Evolutionary conservation across 2,888 invertebrate genomes (phyloP).

Genomic region (Phalangium opilio): DNA sequence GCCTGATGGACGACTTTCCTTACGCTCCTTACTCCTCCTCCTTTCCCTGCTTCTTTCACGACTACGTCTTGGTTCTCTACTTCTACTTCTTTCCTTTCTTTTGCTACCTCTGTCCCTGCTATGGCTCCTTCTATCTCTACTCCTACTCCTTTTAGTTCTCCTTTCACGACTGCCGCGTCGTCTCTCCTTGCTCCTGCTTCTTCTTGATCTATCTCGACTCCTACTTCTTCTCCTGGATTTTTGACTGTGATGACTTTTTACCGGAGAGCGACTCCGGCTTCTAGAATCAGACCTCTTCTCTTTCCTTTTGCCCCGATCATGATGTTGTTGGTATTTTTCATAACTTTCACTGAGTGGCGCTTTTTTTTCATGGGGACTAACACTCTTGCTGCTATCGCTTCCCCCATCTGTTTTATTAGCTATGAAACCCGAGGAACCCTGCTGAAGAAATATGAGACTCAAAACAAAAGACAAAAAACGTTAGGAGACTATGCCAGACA

Average conservation of each 20-base stretch:
- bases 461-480: no score
- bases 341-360: no score
- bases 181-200: not conserved
- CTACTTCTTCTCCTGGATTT: conserved; percentile 7
- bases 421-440: no score
- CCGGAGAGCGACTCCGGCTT: conserved; percentile 4
- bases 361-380: no score
- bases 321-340: no score
- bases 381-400: no score
- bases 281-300: not conserved
- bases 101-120: conserved; percentile 8
- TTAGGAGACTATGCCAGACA: no score
- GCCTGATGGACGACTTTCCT: no score
- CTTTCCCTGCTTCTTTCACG: not conserved
- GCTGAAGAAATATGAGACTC: no score
- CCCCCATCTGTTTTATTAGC: no score
- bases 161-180: conserved; percentile 5
- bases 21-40: no score
- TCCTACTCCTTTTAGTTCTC: conserved; percentile 1
- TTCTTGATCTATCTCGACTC: conserved; percentile 1
- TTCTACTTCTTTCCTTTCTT: conserved; percentile 20
- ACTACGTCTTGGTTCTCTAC: conserved; percentile 10
- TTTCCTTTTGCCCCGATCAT: not conserved
- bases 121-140: conserved; percentile 2
- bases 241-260: conserved; percentile 5